Evolutionary conservation across 2,113 vertebrate species (phyloP), one percentile per base, ranked within the genome.

Genomic region (Hylia prasina): DNA sequence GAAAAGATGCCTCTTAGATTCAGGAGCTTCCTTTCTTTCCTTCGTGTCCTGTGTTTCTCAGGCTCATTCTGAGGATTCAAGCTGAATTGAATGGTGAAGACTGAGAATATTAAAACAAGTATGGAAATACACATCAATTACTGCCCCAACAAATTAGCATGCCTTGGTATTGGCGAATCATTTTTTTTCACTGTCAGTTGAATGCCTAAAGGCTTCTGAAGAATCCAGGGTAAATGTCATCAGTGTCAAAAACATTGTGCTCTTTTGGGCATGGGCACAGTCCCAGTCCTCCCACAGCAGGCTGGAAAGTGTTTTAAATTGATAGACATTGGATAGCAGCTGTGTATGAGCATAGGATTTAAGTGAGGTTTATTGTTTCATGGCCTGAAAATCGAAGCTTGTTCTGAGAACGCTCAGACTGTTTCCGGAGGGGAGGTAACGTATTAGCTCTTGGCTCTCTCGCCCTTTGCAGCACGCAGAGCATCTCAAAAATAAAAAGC

Each of bases 281-380:
- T 66, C 69, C 76, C 47, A 19, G 27, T 40, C 27, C 25, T 84
- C 56, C 48, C 33, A 17, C 10, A 86, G 20, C 10, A 80, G 69
- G 56, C 45, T 80, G 54, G 23, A 53, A 90, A 84, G 96, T 87
- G 72, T 89, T 95, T 70, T 44, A 86, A 93, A 93, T 87, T 78
- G 76, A 91, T 28, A 78, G 89, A 4, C 4, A 7, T 4, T 84
- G 72, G 69, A n/a, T 35, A 63, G 56, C 51, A 89, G 39, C 64
- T 64, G 22, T n/a, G 18, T 37, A 15, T 2, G 27, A 65, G 19
- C 23, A 27, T 3, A 63, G 47, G 27, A 24, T 86, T 92, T 76
- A 61, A 80, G 40, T 18, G 27, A 4, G 0, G 4, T 81, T 92
- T 84, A 72, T 64, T 68, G 72, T 70, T 93, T 57, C 31, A 35